Evolutionary conservation across 2,888 invertebrate species (phyloP).

Genomic region (Ophioninae sp.): DNA sequence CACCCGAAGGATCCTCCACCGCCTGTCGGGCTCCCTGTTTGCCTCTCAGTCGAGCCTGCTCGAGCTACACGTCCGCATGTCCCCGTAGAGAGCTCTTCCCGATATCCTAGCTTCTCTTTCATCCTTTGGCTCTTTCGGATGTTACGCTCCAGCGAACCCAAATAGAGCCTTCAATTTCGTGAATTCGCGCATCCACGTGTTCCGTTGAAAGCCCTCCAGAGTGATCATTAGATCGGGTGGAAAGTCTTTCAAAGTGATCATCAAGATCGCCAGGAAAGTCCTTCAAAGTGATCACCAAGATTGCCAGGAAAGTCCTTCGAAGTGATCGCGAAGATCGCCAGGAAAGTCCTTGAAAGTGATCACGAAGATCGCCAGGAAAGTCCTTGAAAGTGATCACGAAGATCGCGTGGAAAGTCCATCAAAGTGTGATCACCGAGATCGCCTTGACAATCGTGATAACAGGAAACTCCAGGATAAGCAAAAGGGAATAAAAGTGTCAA

Average conservation of each 20-base stretch:
- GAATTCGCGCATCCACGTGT: too few species aligned
- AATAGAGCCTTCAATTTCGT: too few species aligned
- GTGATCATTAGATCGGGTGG: too few species aligned
- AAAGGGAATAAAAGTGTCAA: slow-evolving; percentile 35
- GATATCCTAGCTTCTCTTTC: background rate
- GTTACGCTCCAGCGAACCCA: background rate
- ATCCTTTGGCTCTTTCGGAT: background rate
- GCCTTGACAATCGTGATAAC: slow-evolving; percentile 25
- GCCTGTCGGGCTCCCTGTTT: slow-evolving; percentile 56
- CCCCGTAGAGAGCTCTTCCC: slow-evolving; percentile 23
- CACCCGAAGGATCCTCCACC: slow-evolving; percentile 55
- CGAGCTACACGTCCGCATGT: slow-evolving; percentile 70
- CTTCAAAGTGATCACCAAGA: background rate
- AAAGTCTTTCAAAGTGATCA: too few species aligned
- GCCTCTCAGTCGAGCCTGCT: slow-evolving; percentile 75
- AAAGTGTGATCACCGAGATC: background rate
- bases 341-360: background rate
- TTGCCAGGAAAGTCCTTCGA: background rate
- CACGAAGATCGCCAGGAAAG: background rate
- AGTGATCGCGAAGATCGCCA: background rate
- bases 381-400: background rate
- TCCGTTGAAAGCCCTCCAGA: too few species aligned
- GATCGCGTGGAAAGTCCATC: background rate
- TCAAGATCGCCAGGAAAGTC: too few species aligned
- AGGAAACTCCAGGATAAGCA: slow-evolving; percentile 27